phyloP scores from a whole-genome alignment of 2,113 vertebrate genomes.

The Turnix velox region DNA sequence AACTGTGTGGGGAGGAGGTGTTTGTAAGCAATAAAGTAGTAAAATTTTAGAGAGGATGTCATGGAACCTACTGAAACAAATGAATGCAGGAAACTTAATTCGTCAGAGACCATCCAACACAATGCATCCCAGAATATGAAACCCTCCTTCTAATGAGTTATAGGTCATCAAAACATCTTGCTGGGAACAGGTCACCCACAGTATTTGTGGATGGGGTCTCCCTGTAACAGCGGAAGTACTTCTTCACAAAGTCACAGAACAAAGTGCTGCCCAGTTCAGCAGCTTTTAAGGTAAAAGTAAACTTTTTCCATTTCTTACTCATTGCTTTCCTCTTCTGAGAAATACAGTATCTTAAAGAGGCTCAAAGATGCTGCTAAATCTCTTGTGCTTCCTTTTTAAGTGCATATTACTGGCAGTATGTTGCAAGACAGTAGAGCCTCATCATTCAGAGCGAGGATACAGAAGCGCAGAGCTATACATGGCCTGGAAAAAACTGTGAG shows the following conservation, averaged over 20 bases:
- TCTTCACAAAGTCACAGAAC: neutral
- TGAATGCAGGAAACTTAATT: conserved; percentile 25
- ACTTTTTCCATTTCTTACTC: conserved; percentile 12
- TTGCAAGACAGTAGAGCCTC: neutral
- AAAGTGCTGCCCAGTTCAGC: conserved; percentile 1
- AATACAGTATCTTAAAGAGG: neutral
- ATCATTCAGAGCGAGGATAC: fast-evolving
- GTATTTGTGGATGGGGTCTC: neutral
- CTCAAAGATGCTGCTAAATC: neutral
- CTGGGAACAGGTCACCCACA: conserved; percentile 1
- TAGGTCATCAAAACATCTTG: neutral
- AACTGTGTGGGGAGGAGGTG: neutral
- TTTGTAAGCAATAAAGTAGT: neutral
- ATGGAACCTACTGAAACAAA: neutral
- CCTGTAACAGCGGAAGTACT: neutral
- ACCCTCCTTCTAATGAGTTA: conserved; percentile 1
- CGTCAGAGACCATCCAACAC: neutral
- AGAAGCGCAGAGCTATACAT: neutral
- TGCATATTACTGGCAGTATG: neutral
- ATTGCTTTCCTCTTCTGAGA: conserved; percentile 1
- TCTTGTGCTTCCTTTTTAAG: neutral
- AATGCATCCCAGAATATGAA: neutral
- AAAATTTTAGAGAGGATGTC: conserved; percentile 25
- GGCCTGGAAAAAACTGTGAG: neutral
- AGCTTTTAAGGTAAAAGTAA: neutral